Percentiles rank a stretch among this genome's conserved stretches.
Conservation (phyloP, 1,140 invertebrate species). For the Drosophila ironensis region DNA sequence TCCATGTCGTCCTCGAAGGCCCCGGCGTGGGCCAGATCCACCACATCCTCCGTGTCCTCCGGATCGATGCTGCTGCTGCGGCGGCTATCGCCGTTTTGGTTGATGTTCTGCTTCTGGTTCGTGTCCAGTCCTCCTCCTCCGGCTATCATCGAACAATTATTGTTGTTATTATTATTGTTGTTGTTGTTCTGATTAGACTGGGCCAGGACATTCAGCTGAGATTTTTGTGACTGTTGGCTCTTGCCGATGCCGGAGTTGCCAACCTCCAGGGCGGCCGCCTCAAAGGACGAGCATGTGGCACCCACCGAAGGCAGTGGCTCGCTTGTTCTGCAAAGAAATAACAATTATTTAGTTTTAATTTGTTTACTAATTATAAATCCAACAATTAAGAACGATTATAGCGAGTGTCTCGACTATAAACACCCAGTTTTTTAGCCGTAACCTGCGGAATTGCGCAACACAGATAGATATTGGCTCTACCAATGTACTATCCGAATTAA, state of each 20-base stretch:
- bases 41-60: constrained; percentile 54
- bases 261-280: constrained; percentile 10
- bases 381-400: no score
- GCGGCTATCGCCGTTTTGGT: constrained; percentile 21
- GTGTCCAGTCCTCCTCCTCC: not conserved
- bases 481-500: no score
- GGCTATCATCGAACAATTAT: constrained; percentile 23
- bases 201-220: constrained; percentile 13
- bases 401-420: no score
- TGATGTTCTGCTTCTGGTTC: constrained; percentile 9
- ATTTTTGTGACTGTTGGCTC: constrained; percentile 25
- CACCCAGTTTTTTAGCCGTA: no score
- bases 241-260: constrained; percentile 35
- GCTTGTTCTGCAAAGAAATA: constrained; percentile 50
- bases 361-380: no score
- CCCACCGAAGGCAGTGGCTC: constrained; percentile 49
- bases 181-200: constrained; percentile 32
- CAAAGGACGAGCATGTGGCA: constrained; percentile 29
- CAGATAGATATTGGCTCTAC: no score
- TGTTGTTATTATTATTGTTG: constrained; percentile 35
- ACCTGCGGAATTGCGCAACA: no score
- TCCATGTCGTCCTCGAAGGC: constrained; percentile 79
- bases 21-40: constrained; percentile 50
- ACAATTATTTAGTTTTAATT: no score
- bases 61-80: constrained; percentile 63